Evolutionary conservation across 2,888 invertebrate species (phyloP).

Genomic region (Nebria salina): DNA sequence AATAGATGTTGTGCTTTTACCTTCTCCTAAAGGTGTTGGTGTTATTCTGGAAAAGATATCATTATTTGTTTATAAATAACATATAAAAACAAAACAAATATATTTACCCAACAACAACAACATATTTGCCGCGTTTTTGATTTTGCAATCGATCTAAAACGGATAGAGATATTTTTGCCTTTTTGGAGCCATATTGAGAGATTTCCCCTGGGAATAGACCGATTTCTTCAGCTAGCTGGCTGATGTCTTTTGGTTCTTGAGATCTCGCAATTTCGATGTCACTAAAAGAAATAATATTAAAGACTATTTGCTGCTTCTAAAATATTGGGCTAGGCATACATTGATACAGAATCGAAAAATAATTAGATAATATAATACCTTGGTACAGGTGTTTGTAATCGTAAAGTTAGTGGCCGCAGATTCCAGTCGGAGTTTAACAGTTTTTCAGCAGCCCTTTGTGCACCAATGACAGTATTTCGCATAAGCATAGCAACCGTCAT

Average conservation of each 20-base stretch:
- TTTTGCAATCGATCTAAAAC: conserved; percentile 79
- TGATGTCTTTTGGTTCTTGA: conserved; percentile 88
- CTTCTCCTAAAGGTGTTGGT: conserved; percentile 98
- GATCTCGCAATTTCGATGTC: conserved; percentile 91
- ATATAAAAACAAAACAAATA: conserved; percentile 4
- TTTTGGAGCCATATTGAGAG: conserved; percentile 90
- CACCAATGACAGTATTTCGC: conserved; percentile 92
- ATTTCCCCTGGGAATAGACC: conserved; percentile 84
- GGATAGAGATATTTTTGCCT: conserved; percentile 90
- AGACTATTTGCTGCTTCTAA: neutral
- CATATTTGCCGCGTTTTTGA: conserved; percentile 84
- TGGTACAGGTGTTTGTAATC: conserved; percentile 80
- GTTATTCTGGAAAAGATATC: conserved; percentile 77
- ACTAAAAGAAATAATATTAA: conserved; percentile 61
- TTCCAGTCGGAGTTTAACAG: conserved; percentile 75
- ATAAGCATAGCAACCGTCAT: conserved; percentile 99
- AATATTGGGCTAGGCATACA: neutral
- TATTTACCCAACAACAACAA: conserved; percentile 91
- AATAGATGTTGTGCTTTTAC: conserved; percentile 95
- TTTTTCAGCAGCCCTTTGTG: conserved; percentile 70
- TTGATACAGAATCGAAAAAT: neutral
- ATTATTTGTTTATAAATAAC: conserved; percentile 5
- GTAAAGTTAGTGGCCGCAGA: conserved; percentile 73
- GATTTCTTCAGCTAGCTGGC: conserved; percentile 81
- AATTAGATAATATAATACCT: conserved; percentile 66